These are phyloP conservation scores for Picus viridis DNA, from an alignment of 2,797 vertebrate genomes.

Conservation along the genomic window DNA sequence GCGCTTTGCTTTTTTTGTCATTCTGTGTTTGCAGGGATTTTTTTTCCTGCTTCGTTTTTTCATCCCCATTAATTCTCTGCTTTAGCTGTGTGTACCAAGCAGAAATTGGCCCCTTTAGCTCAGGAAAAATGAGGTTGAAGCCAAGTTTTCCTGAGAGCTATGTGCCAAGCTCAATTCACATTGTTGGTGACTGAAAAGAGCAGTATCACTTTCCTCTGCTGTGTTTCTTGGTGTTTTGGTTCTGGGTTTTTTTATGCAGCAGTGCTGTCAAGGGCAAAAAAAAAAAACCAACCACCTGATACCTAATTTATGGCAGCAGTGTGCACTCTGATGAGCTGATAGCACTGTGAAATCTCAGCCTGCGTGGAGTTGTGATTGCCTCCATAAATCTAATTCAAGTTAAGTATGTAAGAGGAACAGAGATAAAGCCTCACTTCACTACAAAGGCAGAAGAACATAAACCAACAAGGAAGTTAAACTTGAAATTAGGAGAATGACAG, in stretches of 20 bases:
- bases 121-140: background rate
- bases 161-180: background rate
- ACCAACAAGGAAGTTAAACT: background rate
- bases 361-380: background rate
- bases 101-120: background rate
- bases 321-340: background rate
- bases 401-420: background rate
- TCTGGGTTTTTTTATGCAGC: background rate
- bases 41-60: background rate
- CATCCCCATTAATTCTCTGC: background rate
- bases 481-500: background rate
- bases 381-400: background rate
- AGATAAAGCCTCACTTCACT: background rate
- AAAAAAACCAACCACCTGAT: background rate
- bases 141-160: accelerated
- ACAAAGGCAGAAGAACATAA: background rate
- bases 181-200: background rate
- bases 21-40: accelerated
- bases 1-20: background rate
- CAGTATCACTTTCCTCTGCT: background rate
- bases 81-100: background rate
- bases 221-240: background rate
- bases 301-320: background rate
- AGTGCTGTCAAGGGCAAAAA: background rate
- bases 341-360: background rate